These are phyloP conservation scores for Ephestia elutella DNA, from an alignment of 1,140 invertebrate genomes.

Conservation along the genomic window DNA sequence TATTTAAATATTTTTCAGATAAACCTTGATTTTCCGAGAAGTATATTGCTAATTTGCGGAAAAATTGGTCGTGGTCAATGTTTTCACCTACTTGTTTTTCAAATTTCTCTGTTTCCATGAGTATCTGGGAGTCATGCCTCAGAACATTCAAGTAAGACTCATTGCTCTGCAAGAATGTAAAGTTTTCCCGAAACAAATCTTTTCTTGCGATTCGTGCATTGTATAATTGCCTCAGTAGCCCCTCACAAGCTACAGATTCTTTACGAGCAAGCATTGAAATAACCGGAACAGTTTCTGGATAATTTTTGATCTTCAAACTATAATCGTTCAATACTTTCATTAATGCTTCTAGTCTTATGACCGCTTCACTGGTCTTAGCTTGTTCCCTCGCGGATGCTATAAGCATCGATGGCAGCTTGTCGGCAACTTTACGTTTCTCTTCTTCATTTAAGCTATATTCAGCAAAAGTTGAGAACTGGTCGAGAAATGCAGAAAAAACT, in stretches of 20 bases:
- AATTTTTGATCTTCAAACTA: conserved; percentile 5
- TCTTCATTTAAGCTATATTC: conserved; percentile 36
- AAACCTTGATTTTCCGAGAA: conserved; percentile 37
- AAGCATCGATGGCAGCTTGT: conserved; percentile 27
- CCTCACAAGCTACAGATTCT: conserved; percentile 17
- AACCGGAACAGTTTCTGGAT: conserved; percentile 11
- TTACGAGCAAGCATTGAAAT: conserved; percentile 19
- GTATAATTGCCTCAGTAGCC: conserved; percentile 29
- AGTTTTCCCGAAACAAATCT: conserved; percentile 33
- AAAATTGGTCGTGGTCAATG: conserved; percentile 31
- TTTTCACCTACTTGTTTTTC: conserved; percentile 13
- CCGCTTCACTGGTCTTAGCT: neutral
- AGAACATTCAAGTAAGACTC: conserved; percentile 40
- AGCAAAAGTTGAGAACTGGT: conserved; percentile 33
- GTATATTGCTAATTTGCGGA: conserved; percentile 33
- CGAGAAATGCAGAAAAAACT: conserved; percentile 26
- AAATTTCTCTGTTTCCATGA: conserved; percentile 7
- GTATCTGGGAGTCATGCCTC: conserved; percentile 15
- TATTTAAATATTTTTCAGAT: conserved; percentile 22
- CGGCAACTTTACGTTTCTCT: conserved; percentile 25
- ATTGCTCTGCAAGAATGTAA: conserved; percentile 25
- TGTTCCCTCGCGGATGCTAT: conserved; percentile 9
- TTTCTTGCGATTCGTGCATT: conserved; percentile 29
- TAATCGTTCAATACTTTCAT: conserved; percentile 14
- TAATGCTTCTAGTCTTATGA: conserved; percentile 3